Base-by-base conservation (phyloP, 30 jellyfish, hydroid and myxozoan species). In the Aurelia sp. region DNA sequence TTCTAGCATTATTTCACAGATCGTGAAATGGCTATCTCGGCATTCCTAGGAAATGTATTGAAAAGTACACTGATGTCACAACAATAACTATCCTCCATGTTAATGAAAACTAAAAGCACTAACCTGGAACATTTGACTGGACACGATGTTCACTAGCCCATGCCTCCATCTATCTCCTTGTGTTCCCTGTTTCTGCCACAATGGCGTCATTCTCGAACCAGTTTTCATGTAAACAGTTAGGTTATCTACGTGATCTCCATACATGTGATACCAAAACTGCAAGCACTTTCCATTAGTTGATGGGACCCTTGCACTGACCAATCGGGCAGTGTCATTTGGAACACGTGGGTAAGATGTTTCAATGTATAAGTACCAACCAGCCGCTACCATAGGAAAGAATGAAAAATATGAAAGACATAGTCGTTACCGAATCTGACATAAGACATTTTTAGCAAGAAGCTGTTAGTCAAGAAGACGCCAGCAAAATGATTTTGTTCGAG, bases 241-340 rank as follows among this genome's bases (percentile, higher is more conserved):
- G 61, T 94, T 94, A 44, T 80, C 99, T n/a, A 94, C 92, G 73
- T 94, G 99, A 72, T 94, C 99, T 12, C 99, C 99, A 63, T 88
- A 94, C 99, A 94, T 94, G 89, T 94, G 99, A 76, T 94, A 94
- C 99, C 99, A 94, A 79, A 94, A 94, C 82, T 89, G 90, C 71
- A 94, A 88, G 65, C 99, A 94, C 50, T 53, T 90, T 53, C 85
- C 63, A 58, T 74, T 67, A 61, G 99, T 89, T 63, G 99, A 88
- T 27, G 97, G 97, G 22, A 94, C 77, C 12, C 79, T 60, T 8
- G 80, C 50, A 74, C 97, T 89, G 55, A 94, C 73, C 71, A 94
- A 66, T 33, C 99, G 96, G 13, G 99, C 99, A 16, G 99, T 94
- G 82, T 94, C 99, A 53, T 94, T 94, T 7, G 88, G 91, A 51